These are phyloP conservation scores for Sebastes itinus DNA, from an alignment of 2,797 vertebrate genomes.

Conservation along the genomic window DNA sequence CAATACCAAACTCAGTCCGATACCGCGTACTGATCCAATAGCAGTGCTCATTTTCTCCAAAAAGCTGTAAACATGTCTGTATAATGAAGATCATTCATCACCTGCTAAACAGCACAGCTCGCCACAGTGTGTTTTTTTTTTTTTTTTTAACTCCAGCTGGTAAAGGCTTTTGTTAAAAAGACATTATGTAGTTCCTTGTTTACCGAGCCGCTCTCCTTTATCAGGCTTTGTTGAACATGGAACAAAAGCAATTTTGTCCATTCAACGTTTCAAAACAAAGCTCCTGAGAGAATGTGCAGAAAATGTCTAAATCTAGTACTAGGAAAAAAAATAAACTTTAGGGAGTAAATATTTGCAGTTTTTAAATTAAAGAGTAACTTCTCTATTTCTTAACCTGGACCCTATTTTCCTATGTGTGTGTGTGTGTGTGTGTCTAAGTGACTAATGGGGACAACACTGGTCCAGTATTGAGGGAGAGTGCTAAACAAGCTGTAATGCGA, in stretches of 20 bases:
- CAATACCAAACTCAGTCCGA: neutral
- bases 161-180: neutral
- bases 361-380: neutral
- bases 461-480: neutral
- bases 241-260: neutral
- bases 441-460: neutral
- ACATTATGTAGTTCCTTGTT: neutral
- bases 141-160: neutral
- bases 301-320: neutral
- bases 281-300: neutral
- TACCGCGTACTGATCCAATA: neutral
- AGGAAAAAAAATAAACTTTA: neutral
- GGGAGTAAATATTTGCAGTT: neutral
- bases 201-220: neutral
- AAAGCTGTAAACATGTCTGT: neutral
- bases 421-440: neutral
- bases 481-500: neutral
- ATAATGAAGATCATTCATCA: neutral
- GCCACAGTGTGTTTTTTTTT: neutral
- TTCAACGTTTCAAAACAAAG: neutral
- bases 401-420: neutral
- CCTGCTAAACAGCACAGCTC: neutral
- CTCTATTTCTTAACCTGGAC: neutral
- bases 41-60: neutral
- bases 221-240: neutral